Evolutionary conservation across 1,140 invertebrate species (phyloP), one percentile per base, ranked within the genome.

Genomic region (Cecropterus lyciades): DNA sequence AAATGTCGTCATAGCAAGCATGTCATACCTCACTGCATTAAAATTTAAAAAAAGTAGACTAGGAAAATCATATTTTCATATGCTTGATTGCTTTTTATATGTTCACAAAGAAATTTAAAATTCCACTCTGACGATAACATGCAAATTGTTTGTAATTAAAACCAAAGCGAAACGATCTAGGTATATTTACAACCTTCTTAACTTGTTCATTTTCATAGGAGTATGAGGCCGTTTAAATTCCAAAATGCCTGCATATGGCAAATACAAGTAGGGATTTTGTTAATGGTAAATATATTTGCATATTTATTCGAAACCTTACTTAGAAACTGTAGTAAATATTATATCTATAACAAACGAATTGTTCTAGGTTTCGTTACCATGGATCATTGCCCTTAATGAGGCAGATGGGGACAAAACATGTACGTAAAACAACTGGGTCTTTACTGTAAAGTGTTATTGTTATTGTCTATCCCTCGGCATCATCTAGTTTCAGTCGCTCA

Each of bases 61-160:
- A n/a, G 20, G 1, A 24, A 24, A 24, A 33, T 33, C 7, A 10
- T 33, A 33, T 33, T 33, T 9, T 33, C 6, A 6, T 33, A 9
- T 10, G 30, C 20, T 24, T 33, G 30, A 33, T 33, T 33, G 30
- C 30, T 33, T 33, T 33, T 33, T 33, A 33, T 9, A 33, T 1
- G 30, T 33, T 9, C 6, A 33, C 6, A 33, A 33, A 33, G 3
- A 8, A n/a, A n/a, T n/a, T n/a, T n/a, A n/a, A n/a, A n/a, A n/a
- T n/a, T n/a, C n/a, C n/a, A n/a, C n/a, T 33, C 7, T 33, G 37
- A 42, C 49, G 30, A 56, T 67, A 63, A 53, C 17, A 27, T 45
- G 14, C 20, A 63, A 59, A 69, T 65, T 72, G 65, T 51, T 64
- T 48, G 52, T 69, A 77, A 86, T 86, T 82, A 82, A 86, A 84